Evolutionary conservation across 2,113 vertebrate species (phyloP), one percentile per base, ranked within the genome.

Genomic region (Rhipidura dahli): DNA sequence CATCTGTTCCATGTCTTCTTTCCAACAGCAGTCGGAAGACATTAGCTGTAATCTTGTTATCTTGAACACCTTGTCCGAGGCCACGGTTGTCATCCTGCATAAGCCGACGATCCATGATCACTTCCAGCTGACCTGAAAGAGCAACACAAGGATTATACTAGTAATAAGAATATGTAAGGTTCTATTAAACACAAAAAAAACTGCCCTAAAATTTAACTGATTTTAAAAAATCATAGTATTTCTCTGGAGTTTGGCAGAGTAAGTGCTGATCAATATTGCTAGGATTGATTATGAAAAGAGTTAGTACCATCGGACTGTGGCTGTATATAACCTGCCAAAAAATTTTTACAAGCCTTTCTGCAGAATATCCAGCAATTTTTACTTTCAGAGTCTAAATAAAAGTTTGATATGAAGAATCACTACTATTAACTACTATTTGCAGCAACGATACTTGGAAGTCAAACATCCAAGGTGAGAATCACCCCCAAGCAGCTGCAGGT

Each of bases 61-160:
- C 99, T n/a, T 98, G 98, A 69, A 99, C 97, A 56, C 99, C 99
- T 97, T 99, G 99, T 54, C 99, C 99, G 47, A 99, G 98, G 35
- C 99, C 99, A 39, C 99, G 98, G 96, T 99, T 99, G 94, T 99
- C 99, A 64, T 99, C 99, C 96, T 99, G 99, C 98, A 99, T 98
- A 89, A 99, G 98, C 64, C 98, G 98, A 35, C 99, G 98, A 97
- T 99, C 99, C 98, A 99, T 97, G 79, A 99, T 98, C 72, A 99
- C 98, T 97, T 99, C 99, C 94, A 99, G 96, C 92, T 99, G 98
- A 80, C 99, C 99, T 99, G 96, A 71, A 61, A 88, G 93, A 95
- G 33, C 71, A 97, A 93, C 31, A 82, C 13, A 17, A 33, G 15
- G 33, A 56, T 79, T 93, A 84, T 15, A 53, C 7, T 22, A 10